These are phyloP conservation scores for Eulemur macaco DNA, from an alignment of 2,113 vertebrate genomes.

Conservation along the genomic window DNA sequence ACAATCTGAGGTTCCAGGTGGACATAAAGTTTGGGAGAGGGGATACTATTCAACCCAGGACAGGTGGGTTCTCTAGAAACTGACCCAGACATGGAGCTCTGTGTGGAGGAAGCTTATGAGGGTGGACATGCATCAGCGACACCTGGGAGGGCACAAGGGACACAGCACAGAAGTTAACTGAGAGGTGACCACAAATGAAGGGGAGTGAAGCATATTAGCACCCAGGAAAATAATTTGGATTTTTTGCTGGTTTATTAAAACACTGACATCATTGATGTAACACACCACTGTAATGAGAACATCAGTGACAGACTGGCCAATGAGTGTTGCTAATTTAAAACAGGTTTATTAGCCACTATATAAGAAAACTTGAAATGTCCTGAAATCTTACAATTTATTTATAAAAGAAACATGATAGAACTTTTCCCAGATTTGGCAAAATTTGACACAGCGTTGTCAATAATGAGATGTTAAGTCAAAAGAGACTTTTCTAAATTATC, in stretches of 20 bases:
- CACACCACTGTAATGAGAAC: background rate
- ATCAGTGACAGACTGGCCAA: background rate
- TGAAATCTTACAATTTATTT: background rate
- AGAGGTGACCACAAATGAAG: background rate
- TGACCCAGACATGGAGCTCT: background rate
- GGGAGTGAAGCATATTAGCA: background rate
- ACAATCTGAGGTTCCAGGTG: background rate
- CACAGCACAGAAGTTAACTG: accelerated
- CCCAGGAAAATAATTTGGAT: background rate
- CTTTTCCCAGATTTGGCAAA: background rate
- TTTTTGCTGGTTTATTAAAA: background rate
- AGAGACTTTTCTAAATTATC: background rate
- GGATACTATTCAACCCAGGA: background rate
- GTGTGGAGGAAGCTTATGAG: background rate
- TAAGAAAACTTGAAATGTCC: background rate
- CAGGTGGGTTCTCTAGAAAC: background rate
- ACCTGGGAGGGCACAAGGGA: accelerated
- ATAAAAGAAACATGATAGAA: background rate
- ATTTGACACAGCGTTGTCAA: background rate
- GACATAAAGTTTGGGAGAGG: background rate
- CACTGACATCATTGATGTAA: background rate
- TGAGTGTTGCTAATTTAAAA: background rate
- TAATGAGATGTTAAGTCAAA: background rate
- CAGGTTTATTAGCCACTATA: background rate
- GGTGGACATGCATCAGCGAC: background rate